Evolutionary conservation across 2,113 vertebrate genomes (phyloP), one percentile per base, ranked within the genome.

Genomic region (Sapayoa aenigma): DNA sequence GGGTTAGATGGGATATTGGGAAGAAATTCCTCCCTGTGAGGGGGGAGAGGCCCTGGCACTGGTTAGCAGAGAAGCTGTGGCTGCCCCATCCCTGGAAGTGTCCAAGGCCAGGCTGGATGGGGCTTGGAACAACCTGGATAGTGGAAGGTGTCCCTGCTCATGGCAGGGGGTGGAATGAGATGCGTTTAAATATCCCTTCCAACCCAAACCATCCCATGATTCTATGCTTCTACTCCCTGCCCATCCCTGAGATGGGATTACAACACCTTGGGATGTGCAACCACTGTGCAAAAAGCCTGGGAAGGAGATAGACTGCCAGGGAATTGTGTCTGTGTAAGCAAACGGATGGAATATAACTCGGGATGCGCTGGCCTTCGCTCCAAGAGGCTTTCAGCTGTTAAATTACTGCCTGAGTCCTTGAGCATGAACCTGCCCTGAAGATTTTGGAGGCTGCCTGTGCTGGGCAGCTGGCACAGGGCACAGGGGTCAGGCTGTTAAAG

Each of bases 81-180:
- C 46, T 89, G n/a, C 30, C 14, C 16, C 46, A 83, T 55, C 25
- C 30, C 52, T 91, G 67, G 44, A 0, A 46, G 17, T 60, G 74
- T 0, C 16, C 52, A 19, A 53, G 8, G 3, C 8, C 28, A 47
- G 44, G 58, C 0, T 73, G 50, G 27, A 30, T 0, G 0, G 10
- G 14, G 15, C 15, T 44, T 10, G 73, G 50, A 79, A 37, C 44
- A 22, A 0, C 2, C n/a, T 85, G 52, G 5, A 1, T 0, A 7
- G 5, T 24, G 59, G 30, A 2, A 53, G 13, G 0, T 31, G 24
- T n/a, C 28, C 2, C 37, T 90, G 15, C 2, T 24, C 4, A 9
- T 1, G 31, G 49, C 25, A 71, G 65, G 8, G 15, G 31, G 6
- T 28, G 53, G 46, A 44, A 53, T 1, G 1, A 39, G 46, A 19